Evolutionary conservation across 2,113 vertebrate species (phyloP).

Genomic region (Isurus oxyrinchus): DNA sequence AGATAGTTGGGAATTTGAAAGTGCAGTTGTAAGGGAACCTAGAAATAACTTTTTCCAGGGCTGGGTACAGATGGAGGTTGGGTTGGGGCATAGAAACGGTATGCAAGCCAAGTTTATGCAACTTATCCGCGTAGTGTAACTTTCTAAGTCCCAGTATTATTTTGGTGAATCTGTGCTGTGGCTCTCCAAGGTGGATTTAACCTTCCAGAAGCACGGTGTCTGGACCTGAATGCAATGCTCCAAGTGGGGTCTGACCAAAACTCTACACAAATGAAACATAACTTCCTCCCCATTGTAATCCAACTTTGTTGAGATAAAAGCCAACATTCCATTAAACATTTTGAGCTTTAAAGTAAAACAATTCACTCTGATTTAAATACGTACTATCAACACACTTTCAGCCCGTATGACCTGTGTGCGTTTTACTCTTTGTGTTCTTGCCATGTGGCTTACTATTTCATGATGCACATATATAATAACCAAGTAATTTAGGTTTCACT

Average conservation of each 20-base stretch:
- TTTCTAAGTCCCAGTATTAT: not conserved
- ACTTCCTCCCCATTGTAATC: not conserved
- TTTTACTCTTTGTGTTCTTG: not conserved
- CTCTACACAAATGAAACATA: not conserved
- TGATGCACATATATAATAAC: not conserved
- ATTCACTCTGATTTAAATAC: not conserved
- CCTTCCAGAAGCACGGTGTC: not conserved
- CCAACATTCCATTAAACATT: not conserved
- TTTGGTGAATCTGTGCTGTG: no score
- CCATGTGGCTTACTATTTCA: not conserved
- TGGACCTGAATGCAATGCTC: not conserved
- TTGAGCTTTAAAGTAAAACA: not conserved
- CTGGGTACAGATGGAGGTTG: no score
- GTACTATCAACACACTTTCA: not conserved
- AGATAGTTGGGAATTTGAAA: no score
- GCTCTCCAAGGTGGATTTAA: not conserved
- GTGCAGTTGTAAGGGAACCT: no score
- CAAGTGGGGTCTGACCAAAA: not conserved
- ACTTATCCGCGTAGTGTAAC: not conserved
- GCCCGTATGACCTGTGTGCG: not conserved
- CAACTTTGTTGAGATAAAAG: not conserved
- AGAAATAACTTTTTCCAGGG: no score
- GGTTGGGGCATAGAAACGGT: no score
- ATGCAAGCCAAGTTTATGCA: not conserved
- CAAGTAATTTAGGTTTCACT: not conserved